Conservation (phyloP, 2,888 invertebrate species). For the Tetramorium bicarinatum region DNA sequence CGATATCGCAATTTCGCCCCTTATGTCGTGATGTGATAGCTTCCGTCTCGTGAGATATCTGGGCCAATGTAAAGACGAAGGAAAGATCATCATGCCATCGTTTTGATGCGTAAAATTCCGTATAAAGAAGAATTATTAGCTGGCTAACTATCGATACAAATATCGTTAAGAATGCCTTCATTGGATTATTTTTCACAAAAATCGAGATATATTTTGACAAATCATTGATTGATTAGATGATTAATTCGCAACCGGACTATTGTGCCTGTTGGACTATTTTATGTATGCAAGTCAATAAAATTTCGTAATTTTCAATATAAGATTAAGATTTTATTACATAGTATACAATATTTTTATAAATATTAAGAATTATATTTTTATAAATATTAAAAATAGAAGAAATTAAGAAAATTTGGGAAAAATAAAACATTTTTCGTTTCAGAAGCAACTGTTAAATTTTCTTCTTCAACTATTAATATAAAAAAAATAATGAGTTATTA, state of each 20-base stretch:
- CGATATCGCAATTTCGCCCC: conserved; percentile 57
- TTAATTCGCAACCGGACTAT: neutral
- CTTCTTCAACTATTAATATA: neutral
- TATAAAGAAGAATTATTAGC: conserved; percentile 63
- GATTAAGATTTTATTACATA: neutral
- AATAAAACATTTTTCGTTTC: neutral
- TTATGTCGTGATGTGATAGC: conserved; percentile 59
- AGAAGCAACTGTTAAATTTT: neutral
- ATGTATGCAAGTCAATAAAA: neutral
- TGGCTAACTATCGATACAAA: conserved; percentile 25
- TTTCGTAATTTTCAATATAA: neutral
- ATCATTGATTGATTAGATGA: neutral
- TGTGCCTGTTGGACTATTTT: neutral
- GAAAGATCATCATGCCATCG: conserved; percentile 53
- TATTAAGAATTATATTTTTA: neutral
- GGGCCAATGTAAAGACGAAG: conserved; percentile 65
- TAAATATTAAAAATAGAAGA: neutral
- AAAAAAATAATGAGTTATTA: neutral
- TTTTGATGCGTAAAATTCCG: conserved; percentile 64
- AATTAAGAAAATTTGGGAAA: neutral
- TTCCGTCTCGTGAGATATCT: conserved; percentile 77
- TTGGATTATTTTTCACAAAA: conserved; percentile 15
- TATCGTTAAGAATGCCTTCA: neutral
- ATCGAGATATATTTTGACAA: neutral
- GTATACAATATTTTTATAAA: neutral